phyloP scores from a whole-genome alignment of 1,140 invertebrate species.

The Periplaneta americana region DNA sequence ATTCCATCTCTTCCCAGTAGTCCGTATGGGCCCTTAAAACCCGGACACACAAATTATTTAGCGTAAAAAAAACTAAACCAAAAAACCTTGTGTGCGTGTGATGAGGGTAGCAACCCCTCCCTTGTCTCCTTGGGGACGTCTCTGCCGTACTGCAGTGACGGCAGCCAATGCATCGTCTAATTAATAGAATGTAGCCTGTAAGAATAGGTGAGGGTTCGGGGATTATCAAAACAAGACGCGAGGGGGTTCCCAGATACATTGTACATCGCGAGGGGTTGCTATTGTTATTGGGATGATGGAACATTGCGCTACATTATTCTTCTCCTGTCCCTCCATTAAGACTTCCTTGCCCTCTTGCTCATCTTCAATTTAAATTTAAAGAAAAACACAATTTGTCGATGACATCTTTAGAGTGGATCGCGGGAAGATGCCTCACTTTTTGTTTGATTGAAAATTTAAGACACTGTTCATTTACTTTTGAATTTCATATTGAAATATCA shows the following conservation, averaged over 20 bases:
- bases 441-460: too few species aligned
- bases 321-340: too few species aligned
- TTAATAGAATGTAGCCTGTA: constrained; percentile 8
- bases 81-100: background rate
- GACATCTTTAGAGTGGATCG: too few species aligned
- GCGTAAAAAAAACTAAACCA: constrained; percentile 9
- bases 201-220: too few species aligned
- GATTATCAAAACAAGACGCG: background rate
- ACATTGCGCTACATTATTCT: background rate
- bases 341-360: too few species aligned
- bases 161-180: constrained; percentile 1
- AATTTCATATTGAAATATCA: too few species aligned
- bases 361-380: too few species aligned
- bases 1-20: background rate
- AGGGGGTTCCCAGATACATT: background rate
- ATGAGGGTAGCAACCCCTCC: background rate
- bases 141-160: background rate
- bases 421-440: too few species aligned
- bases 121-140: background rate
- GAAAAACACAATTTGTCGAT: too few species aligned
- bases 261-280: background rate
- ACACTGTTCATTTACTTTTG: too few species aligned
- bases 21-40: constrained; percentile 14
- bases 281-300: background rate
- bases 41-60: constrained; percentile 17